Conservation (phyloP, 2,888 invertebrate species). For the Leucania comma region DNA sequence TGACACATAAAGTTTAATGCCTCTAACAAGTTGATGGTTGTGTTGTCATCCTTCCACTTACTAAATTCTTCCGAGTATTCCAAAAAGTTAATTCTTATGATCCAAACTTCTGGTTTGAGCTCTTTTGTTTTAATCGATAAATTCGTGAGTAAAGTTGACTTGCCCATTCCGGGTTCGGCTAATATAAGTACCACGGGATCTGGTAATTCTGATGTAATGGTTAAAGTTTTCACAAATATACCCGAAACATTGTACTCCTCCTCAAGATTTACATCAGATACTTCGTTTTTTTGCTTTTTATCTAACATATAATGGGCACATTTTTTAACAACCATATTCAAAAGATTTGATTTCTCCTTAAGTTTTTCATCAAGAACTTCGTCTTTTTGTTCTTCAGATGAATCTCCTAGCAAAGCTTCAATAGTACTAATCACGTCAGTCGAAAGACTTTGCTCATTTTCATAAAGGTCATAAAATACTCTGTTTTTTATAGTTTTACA, state of each 20-base stretch:
- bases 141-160: slow-evolving; percentile 51
- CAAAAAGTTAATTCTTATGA: slow-evolving; percentile 49
- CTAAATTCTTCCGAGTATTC: slow-evolving; percentile 36
- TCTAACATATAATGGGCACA: no score
- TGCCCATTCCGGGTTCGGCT: slow-evolving; percentile 61
- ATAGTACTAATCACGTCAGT: not conserved
- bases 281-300: not conserved
- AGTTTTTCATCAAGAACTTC: not conserved
- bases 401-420: not conserved
- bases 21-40: slow-evolving; percentile 13
- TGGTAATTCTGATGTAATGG: slow-evolving; percentile 1
- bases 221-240: not conserved
- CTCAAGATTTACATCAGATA: not conserved
- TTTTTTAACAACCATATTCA: not conserved
- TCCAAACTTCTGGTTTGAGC: slow-evolving; percentile 44
- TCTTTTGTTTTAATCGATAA: slow-evolving; percentile 49
- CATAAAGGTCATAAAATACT: not conserved
- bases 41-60: slow-evolving; percentile 23
- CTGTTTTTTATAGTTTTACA: not conserved
- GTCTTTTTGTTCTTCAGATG: not conserved
- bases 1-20: slow-evolving; percentile 31
- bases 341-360: not conserved
- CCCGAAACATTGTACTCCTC: not conserved
- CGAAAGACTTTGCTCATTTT: not conserved
- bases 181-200: slow-evolving; percentile 39